These are phyloP conservation scores for Hoplostethus mediterraneus DNA, from an alignment of 2,797 vertebrate genomes.

Conservation along the genomic window DNA sequence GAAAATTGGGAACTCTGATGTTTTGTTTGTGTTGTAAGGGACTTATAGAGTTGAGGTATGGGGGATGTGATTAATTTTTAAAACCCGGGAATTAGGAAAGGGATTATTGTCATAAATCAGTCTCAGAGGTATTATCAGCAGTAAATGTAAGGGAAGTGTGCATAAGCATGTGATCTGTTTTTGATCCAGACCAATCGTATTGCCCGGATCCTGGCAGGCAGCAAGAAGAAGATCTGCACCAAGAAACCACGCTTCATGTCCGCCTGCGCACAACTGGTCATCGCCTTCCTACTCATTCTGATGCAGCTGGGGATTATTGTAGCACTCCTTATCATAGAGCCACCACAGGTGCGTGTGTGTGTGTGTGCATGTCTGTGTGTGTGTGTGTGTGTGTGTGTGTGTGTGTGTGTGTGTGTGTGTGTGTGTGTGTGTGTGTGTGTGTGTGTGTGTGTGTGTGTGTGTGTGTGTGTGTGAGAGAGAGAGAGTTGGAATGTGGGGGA, in stretches of 20 bases:
- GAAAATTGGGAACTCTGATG: not conserved
- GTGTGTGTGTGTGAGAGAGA: conserved; percentile 1
- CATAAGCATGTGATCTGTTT: conserved; percentile 69
- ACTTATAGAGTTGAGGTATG: conserved; percentile 41
- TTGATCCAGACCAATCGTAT: conserved; percentile 88
- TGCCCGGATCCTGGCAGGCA: conserved; percentile 97
- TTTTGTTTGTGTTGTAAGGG: too few species aligned
- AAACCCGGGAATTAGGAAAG: conserved; percentile 49
- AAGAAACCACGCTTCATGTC: conserved; percentile 99
- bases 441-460: conserved; percentile 21
- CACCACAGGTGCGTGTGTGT: conserved; percentile 87
- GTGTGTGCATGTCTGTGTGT: conserved; percentile 9
- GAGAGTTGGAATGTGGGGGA: not conserved
- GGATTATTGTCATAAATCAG: conserved; percentile 65
- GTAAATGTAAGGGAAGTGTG: conserved; percentile 41
- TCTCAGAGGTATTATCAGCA: conserved; percentile 19
- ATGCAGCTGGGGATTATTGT: conserved; percentile 97
- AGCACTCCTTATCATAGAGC: conserved; percentile 96
- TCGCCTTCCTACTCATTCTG: conserved; percentile 95
- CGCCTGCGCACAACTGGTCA: conserved; percentile 97
- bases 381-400: conserved; percentile 66
- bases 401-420: conserved; percentile 13
- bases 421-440: conserved; percentile 64
- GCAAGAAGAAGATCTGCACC: conserved; percentile 99
- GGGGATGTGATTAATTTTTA: conserved; percentile 59